Evolutionary conservation across 2,113 vertebrate species (phyloP).

Genomic region (Zosterops borbonicus): DNA sequence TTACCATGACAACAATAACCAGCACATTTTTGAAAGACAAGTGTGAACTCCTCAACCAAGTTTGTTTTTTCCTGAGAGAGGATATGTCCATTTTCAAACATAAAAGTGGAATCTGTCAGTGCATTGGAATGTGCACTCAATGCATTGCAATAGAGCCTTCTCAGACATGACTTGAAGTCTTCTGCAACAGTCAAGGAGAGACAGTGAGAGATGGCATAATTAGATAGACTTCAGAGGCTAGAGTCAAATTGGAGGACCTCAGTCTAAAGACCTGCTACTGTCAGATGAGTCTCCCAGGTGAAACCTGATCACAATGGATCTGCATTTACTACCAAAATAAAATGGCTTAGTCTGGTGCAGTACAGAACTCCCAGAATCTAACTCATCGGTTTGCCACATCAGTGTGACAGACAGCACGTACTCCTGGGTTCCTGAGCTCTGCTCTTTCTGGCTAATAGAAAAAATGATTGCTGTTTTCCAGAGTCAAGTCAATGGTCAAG

Average conservation of each 20-base stretch:
- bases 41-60: neutral
- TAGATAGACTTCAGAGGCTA: neutral
- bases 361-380: neutral
- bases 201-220: neutral
- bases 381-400: neutral
- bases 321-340: neutral
- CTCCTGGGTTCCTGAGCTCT: neutral
- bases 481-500: neutral
- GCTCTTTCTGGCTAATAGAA: neutral
- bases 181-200: neutral
- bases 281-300: neutral
- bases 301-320: neutral
- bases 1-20: neutral
- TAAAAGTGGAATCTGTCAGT: neutral
- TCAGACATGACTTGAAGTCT: neutral
- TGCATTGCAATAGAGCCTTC: neutral
- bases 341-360: neutral
- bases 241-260: neutral
- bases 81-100: neutral
- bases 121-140: neutral
- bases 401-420: rapidly evolving
- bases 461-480: neutral
- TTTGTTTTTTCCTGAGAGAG: neutral
- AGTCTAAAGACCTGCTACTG: neutral
- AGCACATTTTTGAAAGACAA: neutral